Conservation (phyloP, 2,113 vertebrate species). For the Tragelaphus imberbis region DNA sequence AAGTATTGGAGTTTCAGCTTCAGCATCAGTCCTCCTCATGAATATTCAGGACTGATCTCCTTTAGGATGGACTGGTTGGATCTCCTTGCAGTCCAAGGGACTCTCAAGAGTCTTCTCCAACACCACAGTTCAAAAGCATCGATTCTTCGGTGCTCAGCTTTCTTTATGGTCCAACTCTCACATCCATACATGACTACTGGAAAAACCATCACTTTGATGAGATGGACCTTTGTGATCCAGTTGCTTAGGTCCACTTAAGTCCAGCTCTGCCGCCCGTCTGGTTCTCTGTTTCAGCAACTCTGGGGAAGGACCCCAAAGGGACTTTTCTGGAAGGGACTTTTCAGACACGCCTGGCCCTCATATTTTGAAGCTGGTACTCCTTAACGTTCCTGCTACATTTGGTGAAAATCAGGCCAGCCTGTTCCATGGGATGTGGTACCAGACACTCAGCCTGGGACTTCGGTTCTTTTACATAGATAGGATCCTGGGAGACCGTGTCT, state of each 20-base stretch:
- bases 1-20: neutral
- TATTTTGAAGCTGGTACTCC: neutral
- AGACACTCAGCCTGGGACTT: neutral
- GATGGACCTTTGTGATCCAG: neutral
- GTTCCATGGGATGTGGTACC: neutral
- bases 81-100: neutral
- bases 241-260: neutral
- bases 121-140: neutral
- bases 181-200: fast-evolving
- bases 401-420: neutral
- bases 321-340: neutral
- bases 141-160: fast-evolving
- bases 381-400: neutral
- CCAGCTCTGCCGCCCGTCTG: too few species aligned
- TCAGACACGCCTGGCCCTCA: neutral
- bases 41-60: neutral
- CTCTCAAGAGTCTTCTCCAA: neutral
- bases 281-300: neutral
- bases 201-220: neutral
- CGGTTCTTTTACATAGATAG: fast-evolving
- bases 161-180: neutral
- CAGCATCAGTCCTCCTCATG: neutral
- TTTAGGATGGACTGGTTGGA: neutral
- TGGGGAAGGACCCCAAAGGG: neutral
- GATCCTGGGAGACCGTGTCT: neutral